Evolutionary conservation across 2,113 vertebrate species (phyloP).

Genomic region (Lampris incognitus): DNA sequence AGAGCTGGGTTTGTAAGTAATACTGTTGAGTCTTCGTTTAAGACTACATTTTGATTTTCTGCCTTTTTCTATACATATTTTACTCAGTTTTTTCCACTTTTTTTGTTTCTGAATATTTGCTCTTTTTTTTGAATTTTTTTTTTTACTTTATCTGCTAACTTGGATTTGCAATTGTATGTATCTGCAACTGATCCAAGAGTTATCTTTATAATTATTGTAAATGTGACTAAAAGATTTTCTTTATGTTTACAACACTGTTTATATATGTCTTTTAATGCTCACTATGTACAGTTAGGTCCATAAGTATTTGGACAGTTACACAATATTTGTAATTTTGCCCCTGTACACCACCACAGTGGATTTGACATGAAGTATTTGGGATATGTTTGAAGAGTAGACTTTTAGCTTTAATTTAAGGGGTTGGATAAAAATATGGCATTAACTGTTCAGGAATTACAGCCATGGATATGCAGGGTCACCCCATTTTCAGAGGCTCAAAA

Average conservation of each 20-base stretch:
- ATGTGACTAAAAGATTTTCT: neutral
- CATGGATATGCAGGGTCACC: too few relatives aligned
- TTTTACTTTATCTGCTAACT: slow-evolving; percentile 56
- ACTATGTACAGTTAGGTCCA: too few relatives aligned
- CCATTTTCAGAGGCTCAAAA: too few relatives aligned
- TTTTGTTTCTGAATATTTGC: slow-evolving; percentile 33
- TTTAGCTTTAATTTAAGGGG: too few relatives aligned
- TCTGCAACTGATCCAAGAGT: slow-evolving; percentile 6
- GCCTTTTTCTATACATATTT: neutral
- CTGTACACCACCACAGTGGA: too few relatives aligned
- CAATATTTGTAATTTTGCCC: too few relatives aligned
- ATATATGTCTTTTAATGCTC: too few relatives aligned
- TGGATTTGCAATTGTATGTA: slow-evolving; percentile 69
- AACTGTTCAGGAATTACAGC: too few relatives aligned
- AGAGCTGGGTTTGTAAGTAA: neutral
- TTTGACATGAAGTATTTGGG: too few relatives aligned
- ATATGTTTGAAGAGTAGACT: too few relatives aligned
- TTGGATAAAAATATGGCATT: too few relatives aligned
- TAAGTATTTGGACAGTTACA: too few relatives aligned
- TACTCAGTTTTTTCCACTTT: neutral
- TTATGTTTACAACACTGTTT: neutral
- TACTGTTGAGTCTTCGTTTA: neutral
- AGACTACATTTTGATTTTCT: neutral
- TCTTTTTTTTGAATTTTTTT: slow-evolving; percentile 43
- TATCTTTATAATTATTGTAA: neutral